A percentile compares a stretch with the other conserved stretches of the same genome.
Evolutionary conservation across 2,888 invertebrate genomes (phyloP).

Genomic region (Zele albiditarsus): DNA sequence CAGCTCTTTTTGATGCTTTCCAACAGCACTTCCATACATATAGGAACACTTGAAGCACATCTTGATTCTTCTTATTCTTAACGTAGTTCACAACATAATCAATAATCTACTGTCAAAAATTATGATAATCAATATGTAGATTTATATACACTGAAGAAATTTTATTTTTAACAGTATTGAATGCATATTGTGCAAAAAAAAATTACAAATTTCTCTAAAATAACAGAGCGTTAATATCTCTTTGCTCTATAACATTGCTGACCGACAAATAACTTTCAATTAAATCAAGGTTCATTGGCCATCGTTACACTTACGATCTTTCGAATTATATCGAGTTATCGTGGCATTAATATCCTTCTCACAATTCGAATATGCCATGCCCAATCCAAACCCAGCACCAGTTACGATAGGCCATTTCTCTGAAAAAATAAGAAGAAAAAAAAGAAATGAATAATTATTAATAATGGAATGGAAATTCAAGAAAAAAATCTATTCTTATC

Average conservation of each 20-base stretch:
- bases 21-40: no score
- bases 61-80: not conserved
- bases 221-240: slow-evolving; percentile 31
- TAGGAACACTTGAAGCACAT: not conserved
- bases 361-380: slow-evolving; percentile 92
- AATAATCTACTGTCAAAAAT: not conserved
- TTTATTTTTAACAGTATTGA: slow-evolving; percentile 52
- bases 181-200: slow-evolving; percentile 48
- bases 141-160: slow-evolving; percentile 55
- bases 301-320: slow-evolving; percentile 54
- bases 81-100: not conserved
- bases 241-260: slow-evolving; percentile 45
- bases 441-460: not conserved
- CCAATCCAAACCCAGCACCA: slow-evolving; percentile 92
- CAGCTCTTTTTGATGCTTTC: no score
- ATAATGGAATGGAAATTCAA: not conserved
- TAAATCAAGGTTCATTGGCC: slow-evolving; percentile 23
- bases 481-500: no score
- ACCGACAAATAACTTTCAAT: slow-evolving; percentile 16
- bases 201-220: slow-evolving; percentile 55
- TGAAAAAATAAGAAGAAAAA: slow-evolving; percentile 62
- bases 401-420: slow-evolving; percentile 91
- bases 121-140: slow-evolving; percentile 54
- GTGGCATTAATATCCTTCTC: slow-evolving; percentile 79
- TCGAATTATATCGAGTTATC: slow-evolving; percentile 54